These are phyloP conservation scores for Mizuhopecten yessoensis DNA, from an alignment of 1,140 invertebrate species.

Conservation along the genomic window DNA sequence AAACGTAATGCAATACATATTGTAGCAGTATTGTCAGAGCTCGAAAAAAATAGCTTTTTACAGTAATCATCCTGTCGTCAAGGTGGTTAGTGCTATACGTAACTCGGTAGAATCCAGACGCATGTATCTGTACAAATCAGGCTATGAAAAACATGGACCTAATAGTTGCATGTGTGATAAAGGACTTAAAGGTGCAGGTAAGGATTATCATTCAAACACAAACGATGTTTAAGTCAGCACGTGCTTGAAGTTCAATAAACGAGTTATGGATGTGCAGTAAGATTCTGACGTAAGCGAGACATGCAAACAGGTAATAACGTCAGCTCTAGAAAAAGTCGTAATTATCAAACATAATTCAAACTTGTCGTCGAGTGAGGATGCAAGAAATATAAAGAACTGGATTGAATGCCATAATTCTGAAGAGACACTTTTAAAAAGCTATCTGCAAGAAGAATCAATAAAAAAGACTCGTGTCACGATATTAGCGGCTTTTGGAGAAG, in stretches of 20 bases:
- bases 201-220: not conserved
- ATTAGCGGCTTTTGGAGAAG: too few species aligned
- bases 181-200: too few species aligned
- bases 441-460: not conserved
- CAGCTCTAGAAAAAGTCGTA: not conserved
- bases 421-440: too few species aligned
- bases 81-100: too few species aligned
- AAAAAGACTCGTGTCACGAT: not conserved
- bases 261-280: not conserved
- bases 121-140: too few species aligned
- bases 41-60: too few species aligned
- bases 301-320: not conserved
- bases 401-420: not conserved
- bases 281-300: not conserved
- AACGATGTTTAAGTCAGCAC: not conserved
- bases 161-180: too few species aligned
- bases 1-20: too few species aligned
- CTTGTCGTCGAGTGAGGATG: not conserved
- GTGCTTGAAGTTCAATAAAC: not conserved
- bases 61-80: too few species aligned
- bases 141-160: too few species aligned
- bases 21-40: too few species aligned
- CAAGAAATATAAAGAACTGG: not conserved
- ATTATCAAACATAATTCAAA: not conserved
- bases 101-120: too few species aligned